Percentiles rank a stretch among this genome's conserved stretches.
Evolutionary conservation across 2,888 invertebrate species (phyloP).

Genomic region (Eledona agricola): DNA sequence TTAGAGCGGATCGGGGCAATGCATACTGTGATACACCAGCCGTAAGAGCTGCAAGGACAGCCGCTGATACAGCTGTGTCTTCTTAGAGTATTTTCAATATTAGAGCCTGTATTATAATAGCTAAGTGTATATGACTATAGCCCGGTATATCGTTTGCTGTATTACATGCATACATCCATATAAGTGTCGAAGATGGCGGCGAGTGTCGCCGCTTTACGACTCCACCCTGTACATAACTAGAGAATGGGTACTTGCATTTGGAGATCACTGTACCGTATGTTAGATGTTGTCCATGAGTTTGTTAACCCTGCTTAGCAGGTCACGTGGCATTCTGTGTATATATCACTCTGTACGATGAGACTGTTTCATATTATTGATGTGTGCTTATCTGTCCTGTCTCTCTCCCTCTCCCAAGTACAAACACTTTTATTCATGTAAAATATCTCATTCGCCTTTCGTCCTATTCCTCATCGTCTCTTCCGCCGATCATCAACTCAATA

Average conservation of each 20-base stretch:
- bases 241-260: constrained; percentile 47
- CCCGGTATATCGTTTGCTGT: constrained; percentile 55
- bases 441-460: constrained; percentile 23
- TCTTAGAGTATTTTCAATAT: constrained; percentile 49
- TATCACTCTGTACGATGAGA: constrained; percentile 60
- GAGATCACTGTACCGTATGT: constrained; percentile 58
- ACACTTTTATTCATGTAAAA: constrained; percentile 43
- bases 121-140: constrained; percentile 55
- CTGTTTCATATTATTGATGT: constrained; percentile 57
- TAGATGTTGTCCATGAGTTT: constrained; percentile 59
- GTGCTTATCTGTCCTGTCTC: constrained; percentile 45
- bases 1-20: constrained; percentile 62
- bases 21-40: constrained; percentile 64
- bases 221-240: constrained; percentile 47
- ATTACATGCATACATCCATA: too few relatives aligned
- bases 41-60: constrained; percentile 59
- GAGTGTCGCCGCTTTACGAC: constrained; percentile 61
- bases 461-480: constrained; percentile 10
- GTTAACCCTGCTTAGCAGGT: constrained; percentile 47
- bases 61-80: constrained; percentile 55
- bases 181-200: constrained; percentile 58
- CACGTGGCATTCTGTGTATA: constrained; percentile 54
- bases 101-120: constrained; percentile 52
- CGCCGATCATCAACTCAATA: constrained; percentile 40
- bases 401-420: constrained; percentile 56